Percentiles rank a stretch among this genome's conserved stretches.
phyloP scores from a whole-genome alignment of 2,797 vertebrate genomes.

The Lutjanus campechanus region DNA sequence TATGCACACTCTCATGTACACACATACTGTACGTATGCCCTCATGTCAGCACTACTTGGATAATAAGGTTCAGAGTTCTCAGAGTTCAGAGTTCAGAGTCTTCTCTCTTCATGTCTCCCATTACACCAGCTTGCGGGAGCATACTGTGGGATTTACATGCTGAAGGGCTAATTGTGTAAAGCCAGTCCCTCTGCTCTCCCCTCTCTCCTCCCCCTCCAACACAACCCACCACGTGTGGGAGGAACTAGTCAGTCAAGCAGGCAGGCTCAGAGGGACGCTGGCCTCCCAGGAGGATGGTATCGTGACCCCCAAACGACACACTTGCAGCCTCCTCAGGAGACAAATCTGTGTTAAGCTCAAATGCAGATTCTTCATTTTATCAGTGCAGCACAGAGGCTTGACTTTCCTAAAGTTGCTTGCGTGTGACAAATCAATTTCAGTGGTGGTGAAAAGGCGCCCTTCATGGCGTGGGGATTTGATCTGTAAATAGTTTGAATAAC shows the following conservation, averaged over 20 bases:
- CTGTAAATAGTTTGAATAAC: conserved; percentile 63
- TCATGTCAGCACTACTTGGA: conserved; percentile 28
- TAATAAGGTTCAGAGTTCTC: conserved; percentile 48
- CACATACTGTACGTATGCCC: background rate
- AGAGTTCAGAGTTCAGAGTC: conserved; percentile 47
- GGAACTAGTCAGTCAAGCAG: conserved; percentile 54
- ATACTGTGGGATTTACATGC: conserved; percentile 70
- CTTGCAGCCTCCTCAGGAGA: conserved; percentile 39
- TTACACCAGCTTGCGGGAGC: conserved; percentile 51
- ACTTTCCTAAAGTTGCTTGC: conserved; percentile 68
- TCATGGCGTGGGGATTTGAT: conserved; percentile 60
- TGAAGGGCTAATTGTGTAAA: conserved; percentile 66
- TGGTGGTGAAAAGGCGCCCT: conserved; percentile 51
- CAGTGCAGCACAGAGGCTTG: conserved; percentile 70
- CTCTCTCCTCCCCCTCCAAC: conserved; percentile 23
- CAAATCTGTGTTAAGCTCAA: conserved; percentile 69
- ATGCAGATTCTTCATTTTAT: conserved; percentile 78
- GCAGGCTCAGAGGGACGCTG: conserved; percentile 46
- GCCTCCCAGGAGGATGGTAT: conserved; percentile 65
- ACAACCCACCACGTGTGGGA: conserved; percentile 52
- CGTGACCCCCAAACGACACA: conserved; percentile 44
- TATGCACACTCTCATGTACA: conserved; percentile 8
- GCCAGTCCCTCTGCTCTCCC: conserved; percentile 18
- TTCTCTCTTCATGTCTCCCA: conserved; percentile 48
- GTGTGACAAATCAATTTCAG: conserved; percentile 77